phyloP scores from a whole-genome alignment of 2,888 invertebrate genomes.

The Galeopsomyia nigrocyanea region DNA sequence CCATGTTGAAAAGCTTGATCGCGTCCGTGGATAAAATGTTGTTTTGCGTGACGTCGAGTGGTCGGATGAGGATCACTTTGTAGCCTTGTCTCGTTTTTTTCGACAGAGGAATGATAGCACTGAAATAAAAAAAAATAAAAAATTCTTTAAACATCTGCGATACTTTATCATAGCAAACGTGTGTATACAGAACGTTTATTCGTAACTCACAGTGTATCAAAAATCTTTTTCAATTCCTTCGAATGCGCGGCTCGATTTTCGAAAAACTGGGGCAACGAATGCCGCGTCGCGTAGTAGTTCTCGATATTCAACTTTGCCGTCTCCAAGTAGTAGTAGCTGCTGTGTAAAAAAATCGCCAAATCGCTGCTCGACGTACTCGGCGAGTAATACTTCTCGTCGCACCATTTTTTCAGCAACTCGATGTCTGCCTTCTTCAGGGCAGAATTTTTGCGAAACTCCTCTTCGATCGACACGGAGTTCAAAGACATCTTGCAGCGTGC shows the following conservation, averaged over 20 bases:
- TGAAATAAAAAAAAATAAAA: background rate
- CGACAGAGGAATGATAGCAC: conserved; percentile 69
- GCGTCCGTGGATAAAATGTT: conserved; percentile 72
- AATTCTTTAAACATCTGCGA: background rate
- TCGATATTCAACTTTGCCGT: conserved; percentile 80
- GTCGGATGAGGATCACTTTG: conserved; percentile 71
- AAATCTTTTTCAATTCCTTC: conserved; percentile 67
- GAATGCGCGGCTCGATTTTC: conserved; percentile 69
- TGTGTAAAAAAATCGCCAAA: conserved; percentile 77
- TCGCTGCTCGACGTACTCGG: conserved; percentile 74
- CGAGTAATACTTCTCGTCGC: conserved; percentile 78
- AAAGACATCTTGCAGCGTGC: too few species aligned
- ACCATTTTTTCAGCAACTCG: conserved; percentile 74
- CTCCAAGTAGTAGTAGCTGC: conserved; percentile 78
- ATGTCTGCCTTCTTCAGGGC: conserved; percentile 76
- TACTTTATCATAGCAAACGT: too few species aligned
- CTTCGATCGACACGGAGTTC: too few species aligned
- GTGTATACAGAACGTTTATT: too few species aligned
- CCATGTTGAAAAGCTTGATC: conserved; percentile 73
- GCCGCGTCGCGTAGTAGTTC: conserved; percentile 76
- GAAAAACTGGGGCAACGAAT: conserved; percentile 72
- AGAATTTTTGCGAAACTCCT: conserved; percentile 69
- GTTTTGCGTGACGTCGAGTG: conserved; percentile 74
- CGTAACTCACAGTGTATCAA: conserved; percentile 70
- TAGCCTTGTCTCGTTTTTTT: conserved; percentile 73